Evolutionary conservation across 92 coral and sea anemone species (phyloP).

Genomic region (Palythoa grandiflora): DNA sequence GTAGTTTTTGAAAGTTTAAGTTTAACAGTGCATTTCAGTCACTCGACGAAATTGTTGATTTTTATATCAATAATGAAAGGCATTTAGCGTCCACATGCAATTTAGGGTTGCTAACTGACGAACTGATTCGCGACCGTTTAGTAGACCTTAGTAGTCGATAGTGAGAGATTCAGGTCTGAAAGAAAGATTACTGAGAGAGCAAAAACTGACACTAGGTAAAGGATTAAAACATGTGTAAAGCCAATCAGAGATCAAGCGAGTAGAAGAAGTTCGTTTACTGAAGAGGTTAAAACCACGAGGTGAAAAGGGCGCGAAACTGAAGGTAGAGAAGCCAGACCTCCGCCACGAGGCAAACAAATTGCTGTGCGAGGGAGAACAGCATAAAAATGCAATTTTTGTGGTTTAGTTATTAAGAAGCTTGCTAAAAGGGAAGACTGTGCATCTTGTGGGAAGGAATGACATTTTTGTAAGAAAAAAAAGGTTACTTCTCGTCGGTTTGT

Average conservation of each 20-base stretch:
- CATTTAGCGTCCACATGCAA: slow-evolving; percentile 20
- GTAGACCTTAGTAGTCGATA: background rate
- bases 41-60: background rate
- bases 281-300: no score
- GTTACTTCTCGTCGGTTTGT: no score
- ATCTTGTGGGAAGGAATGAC: no score
- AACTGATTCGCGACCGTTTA: background rate
- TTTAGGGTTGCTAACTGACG: background rate
- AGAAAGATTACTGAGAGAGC: no score
- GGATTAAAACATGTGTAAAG: slow-evolving; percentile 6
- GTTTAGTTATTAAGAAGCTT: no score
- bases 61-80: slow-evolving; percentile 14
- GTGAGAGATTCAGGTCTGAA: background rate
- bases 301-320: no score
- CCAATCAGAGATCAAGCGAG: background rate
- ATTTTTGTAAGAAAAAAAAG: no score
- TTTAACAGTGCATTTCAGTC: background rate
- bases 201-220: background rate
- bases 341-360: background rate
- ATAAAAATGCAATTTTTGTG: no score
- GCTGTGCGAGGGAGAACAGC: background rate
- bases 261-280: no score
- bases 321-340: background rate
- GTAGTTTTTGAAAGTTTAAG: background rate
- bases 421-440: no score